phyloP scores from a whole-genome alignment of 1,140 invertebrate species.

The Thalassaphorura encarpata region DNA sequence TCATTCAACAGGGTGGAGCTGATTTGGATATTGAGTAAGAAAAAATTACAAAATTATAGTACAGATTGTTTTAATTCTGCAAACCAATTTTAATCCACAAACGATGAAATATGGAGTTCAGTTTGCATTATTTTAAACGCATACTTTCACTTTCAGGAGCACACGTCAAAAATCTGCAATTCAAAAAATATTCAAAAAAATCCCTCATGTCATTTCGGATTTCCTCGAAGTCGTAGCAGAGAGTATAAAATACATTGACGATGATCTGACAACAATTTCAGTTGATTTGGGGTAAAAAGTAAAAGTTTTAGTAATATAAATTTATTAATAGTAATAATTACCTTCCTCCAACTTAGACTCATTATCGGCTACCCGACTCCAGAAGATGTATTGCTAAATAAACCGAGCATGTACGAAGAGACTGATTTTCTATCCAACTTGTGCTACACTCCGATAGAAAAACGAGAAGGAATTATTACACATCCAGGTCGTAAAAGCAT shows the following conservation, averaged over 20 bases:
- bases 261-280: background rate
- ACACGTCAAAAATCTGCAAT: background rate
- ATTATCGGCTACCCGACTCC: background rate
- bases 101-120: too few species aligned
- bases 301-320: background rate
- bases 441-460: background rate
- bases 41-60: too few species aligned
- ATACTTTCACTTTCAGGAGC: too few species aligned
- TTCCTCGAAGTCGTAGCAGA: background rate
- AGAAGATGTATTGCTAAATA: background rate
- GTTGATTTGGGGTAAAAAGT: background rate
- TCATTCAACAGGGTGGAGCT: too few species aligned
- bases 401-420: background rate
- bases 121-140: too few species aligned
- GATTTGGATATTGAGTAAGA: background rate
- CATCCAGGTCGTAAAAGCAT: background rate
- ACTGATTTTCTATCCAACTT: background rate
- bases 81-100: too few species aligned
- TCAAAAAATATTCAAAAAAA: conserved; percentile 3
- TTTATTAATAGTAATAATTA: background rate
- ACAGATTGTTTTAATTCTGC: too few species aligned
- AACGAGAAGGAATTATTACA: background rate
- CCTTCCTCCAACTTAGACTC: background rate
- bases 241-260: background rate
- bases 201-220: background rate